phyloP scores from a whole-genome alignment of 2,797 vertebrate species.

The Heterohyrax brucei region DNA sequence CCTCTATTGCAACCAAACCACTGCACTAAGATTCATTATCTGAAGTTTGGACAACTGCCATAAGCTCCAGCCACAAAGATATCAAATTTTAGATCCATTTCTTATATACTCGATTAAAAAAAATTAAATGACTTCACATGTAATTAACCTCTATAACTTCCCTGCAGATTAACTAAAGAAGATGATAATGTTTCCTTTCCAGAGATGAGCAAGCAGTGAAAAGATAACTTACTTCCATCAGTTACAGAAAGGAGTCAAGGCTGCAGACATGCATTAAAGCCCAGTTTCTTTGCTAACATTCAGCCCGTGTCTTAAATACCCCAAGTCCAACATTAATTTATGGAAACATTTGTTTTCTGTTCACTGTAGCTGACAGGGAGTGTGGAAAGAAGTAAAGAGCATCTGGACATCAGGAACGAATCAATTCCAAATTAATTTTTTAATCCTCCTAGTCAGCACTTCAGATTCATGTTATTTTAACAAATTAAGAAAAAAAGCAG shows the following conservation, averaged over 20 bases:
- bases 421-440: constrained; percentile 70
- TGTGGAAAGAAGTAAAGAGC: background rate
- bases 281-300: constrained; percentile 49
- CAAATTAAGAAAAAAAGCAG: constrained; percentile 12
- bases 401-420: background rate
- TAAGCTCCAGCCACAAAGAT: constrained; percentile 62
- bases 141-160: constrained; percentile 82
- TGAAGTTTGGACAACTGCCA: constrained; percentile 76
- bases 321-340: constrained; percentile 7
- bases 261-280: background rate
- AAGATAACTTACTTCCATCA: constrained; percentile 62
- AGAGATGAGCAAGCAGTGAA: constrained; percentile 47
- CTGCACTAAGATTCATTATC: constrained; percentile 59
- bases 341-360: constrained; percentile 10
- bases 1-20: background rate
- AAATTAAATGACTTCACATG: constrained; percentile 77
- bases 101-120: constrained; percentile 77
- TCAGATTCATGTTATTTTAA: background rate
- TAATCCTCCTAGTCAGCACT: constrained; percentile 30
- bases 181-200: constrained; percentile 36
- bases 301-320: background rate
- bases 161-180: constrained; percentile 72
- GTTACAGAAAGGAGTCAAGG: constrained; percentile 50
- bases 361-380: constrained; percentile 8
- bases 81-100: constrained; percentile 78